These are phyloP conservation scores for Amphiura filiformis DNA, from an alignment of 35 echinoderm and acorn worm genomes.

Conservation along the genomic window DNA sequence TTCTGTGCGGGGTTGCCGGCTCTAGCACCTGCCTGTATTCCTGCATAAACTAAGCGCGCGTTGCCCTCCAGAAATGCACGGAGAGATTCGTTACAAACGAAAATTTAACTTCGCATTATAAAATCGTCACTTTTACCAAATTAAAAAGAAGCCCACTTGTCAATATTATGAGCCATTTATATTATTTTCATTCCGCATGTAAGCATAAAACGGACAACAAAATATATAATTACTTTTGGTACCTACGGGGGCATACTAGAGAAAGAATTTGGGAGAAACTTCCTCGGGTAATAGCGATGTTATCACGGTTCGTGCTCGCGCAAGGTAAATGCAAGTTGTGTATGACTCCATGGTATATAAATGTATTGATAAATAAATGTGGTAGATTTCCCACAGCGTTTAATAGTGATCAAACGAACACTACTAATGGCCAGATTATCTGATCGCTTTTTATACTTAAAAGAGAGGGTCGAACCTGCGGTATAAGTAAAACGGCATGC, in stretches of 20 bases:
- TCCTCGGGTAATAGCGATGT: not conserved
- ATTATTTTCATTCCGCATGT: not conserved
- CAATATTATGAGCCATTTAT: not conserved
- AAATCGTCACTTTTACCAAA: not conserved
- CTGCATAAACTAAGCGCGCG: not conserved
- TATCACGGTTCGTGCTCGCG: not conserved
- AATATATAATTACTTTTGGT: not conserved
- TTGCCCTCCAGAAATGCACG: not conserved
- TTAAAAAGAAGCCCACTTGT: not conserved
- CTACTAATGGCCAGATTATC: not conserved
- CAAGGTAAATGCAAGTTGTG: not conserved
- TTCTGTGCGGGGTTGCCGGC: not conserved
- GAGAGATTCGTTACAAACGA: not conserved
- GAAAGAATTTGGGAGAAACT: not conserved
- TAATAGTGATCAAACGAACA: slow-evolving; percentile 3
- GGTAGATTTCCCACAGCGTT: slow-evolving; percentile 3
- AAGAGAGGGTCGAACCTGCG: not conserved
- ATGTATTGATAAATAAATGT: slow-evolving; percentile 16
- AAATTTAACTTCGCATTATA: not conserved
- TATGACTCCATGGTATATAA: not conserved
- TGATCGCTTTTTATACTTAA: not conserved
- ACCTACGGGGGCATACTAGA: not conserved
- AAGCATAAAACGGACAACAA: not conserved
- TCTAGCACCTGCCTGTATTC: not conserved
- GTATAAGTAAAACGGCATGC: not conserved